Percentiles rank a stretch among this genome's conserved stretches.
Conservation (phyloP, 2,888 invertebrate species). For the Pharmacophagus antenor region DNA sequence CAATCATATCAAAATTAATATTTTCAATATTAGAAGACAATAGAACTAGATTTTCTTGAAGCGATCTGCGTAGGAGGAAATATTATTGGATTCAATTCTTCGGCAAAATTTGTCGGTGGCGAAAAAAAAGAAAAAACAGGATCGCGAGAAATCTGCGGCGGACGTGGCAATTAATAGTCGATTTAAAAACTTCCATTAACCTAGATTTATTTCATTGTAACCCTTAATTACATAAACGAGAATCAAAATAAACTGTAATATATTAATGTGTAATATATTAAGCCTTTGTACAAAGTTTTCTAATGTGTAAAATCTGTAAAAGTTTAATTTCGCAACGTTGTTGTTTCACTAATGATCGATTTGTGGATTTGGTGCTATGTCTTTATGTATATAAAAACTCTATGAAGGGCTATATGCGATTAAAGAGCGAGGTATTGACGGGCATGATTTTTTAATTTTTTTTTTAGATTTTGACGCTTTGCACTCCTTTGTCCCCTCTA, state of each 20-base stretch:
- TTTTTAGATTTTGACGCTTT: no score
- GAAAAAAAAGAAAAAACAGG: constrained; percentile 16
- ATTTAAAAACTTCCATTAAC: constrained; percentile 21
- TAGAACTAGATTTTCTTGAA: not conserved
- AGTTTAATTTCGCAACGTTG: not conserved
- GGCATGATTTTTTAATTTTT: no score
- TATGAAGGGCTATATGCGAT: no score
- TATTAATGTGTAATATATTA: not conserved
- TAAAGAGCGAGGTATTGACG: no score
- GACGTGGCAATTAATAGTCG: constrained; percentile 14
- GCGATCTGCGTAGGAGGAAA: constrained; percentile 6
- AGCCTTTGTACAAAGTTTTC: not conserved
- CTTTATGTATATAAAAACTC: no score
- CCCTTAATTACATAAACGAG: not conserved
- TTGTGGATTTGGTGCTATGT: not conserved
- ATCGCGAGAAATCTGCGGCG: constrained; percentile 12
- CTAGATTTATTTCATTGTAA: constrained; percentile 6
- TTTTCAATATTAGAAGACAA: not conserved
- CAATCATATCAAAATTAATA: not conserved
- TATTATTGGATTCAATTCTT: constrained; percentile 11
- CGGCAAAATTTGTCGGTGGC: constrained; percentile 8
- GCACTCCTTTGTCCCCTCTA: no score
- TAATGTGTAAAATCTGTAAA: no score
- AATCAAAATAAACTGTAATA: not conserved
- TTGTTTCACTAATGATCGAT: not conserved